Evolutionary conservation across 2,113 vertebrate species (phyloP), one percentile per base, ranked within the genome.

Genomic region (Tachysurus fulvidraco): DNA sequence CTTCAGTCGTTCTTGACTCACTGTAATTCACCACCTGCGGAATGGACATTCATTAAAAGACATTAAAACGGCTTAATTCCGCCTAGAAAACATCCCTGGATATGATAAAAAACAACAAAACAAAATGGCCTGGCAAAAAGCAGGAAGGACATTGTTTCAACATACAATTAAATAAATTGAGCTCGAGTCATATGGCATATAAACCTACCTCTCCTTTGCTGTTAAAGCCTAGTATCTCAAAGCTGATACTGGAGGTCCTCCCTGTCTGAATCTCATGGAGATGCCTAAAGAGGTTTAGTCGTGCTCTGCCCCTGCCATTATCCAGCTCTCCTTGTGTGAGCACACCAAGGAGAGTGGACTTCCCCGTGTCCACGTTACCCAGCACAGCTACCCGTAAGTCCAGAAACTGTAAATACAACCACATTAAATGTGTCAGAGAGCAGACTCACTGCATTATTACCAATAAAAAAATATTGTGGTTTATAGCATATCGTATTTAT

Each of bases 231-330:
- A 99, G 96, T 90, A 99, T 99, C 94, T 99, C 98, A 93, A 99
- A 99, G 94, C 98, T 99, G 93, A 99, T 99, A 92, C 98, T 99
- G 16, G 98, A 99, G 0, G 98, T 99, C 28, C 98, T 95, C 88
- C 98, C 98, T 11, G 98, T 98, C 89, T 99, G 98, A 93, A 99
- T 99, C 93, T 99, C 98, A 86, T 99, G 98, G 44, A 99, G 96
- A 88, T 99, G 98, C 71, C 98, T 96, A 92, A 99, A 99, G 84
- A 99, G 98, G 93, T 99, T 99, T 91, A 99, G 97, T 13, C 98
- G 95, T 0, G 98, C 97, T 89, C 98, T 95, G 60, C 98, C 98
- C 71, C 98, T 95, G 55, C 98, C 98, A 0, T 99, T 99, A 94
- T 99, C 98, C 91, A 99, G 94, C 92, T 99, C 98, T 46, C 98